These are phyloP conservation scores for Thryonomys swinderianus DNA, from an alignment of 2,113 vertebrate genomes.

Conservation along the genomic window DNA sequence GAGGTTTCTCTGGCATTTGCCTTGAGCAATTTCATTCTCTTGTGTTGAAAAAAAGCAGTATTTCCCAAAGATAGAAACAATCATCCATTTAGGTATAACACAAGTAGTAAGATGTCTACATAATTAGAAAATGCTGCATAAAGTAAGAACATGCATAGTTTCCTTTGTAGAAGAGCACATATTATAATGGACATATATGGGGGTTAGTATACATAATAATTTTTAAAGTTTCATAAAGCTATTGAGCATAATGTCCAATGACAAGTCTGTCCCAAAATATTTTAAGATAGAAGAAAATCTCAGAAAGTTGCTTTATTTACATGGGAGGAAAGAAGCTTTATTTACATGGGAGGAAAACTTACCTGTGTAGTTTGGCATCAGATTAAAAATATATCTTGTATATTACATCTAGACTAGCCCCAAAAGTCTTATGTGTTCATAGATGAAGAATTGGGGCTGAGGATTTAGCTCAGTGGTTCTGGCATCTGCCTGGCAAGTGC, in stretches of 20 bases:
- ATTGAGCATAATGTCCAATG: background rate
- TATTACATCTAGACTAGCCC: background rate
- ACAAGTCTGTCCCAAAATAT: background rate
- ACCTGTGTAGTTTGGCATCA: background rate
- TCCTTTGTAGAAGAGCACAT: background rate
- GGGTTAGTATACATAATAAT: background rate
- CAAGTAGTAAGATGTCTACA: background rate
- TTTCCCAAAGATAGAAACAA: background rate
- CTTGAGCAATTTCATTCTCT: background rate
- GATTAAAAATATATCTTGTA: background rate
- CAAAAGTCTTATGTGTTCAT: background rate
- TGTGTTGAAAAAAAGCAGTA: background rate
- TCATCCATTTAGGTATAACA: background rate
- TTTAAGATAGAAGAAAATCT: conserved; percentile 37
- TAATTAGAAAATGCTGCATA: background rate
- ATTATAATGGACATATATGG: background rate
- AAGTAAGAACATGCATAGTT: background rate
- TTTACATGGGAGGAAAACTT: background rate
- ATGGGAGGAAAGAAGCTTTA: background rate
- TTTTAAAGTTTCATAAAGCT: conserved; percentile 7
- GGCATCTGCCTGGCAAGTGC: too few species aligned
- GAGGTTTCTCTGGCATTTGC: background rate
- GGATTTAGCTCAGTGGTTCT: too few species aligned
- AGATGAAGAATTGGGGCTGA: background rate
- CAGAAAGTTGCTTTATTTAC: background rate